phyloP scores from a whole-genome alignment of 1,140 invertebrate genomes.

The Ruditapes philippinarum region DNA sequence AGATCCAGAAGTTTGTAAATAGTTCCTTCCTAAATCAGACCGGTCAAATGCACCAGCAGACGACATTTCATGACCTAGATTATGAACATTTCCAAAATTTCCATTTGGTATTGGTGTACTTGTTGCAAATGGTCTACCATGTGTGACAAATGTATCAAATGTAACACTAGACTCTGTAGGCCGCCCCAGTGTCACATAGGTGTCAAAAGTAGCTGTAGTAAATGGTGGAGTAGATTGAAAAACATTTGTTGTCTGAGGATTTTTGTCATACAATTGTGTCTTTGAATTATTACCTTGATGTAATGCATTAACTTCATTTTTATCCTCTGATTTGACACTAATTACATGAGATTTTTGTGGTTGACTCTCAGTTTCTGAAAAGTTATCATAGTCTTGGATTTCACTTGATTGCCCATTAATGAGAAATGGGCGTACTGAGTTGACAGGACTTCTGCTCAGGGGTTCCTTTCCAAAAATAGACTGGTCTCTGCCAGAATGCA shows the following conservation, averaged over 20 bases:
- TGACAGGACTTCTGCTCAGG: constrained; percentile 39
- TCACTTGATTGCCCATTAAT: constrained; percentile 63
- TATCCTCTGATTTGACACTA: constrained; percentile 18
- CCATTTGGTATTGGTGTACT: constrained; percentile 56
- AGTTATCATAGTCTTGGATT: constrained; percentile 56
- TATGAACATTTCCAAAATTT: constrained; percentile 7
- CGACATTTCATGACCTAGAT: background rate
- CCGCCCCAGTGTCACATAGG: constrained; percentile 60
- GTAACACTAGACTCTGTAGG: constrained; percentile 61
- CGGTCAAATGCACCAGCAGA: background rate
- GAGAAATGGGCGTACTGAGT: constrained; percentile 52
- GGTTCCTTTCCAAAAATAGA: constrained; percentile 29
- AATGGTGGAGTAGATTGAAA: constrained; percentile 38
- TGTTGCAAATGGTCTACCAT: constrained; percentile 54
- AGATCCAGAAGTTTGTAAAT: background rate
- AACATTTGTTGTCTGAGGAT: constrained; percentile 18
- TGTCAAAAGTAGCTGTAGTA: constrained; percentile 55
- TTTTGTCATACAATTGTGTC: constrained; percentile 29
- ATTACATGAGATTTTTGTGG: constrained; percentile 38
- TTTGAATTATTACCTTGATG: constrained; percentile 49
- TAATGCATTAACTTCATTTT: constrained; percentile 51
- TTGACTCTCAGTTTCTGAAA: constrained; percentile 17
- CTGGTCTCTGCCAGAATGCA: constrained; percentile 18
- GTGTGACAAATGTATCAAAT: constrained; percentile 67
- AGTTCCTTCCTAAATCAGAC: background rate